A percentile compares a stretch with the other conserved stretches of the same genome.
Evolutionary conservation across 2,888 invertebrate genomes (phyloP).

Genomic region (Gnatocerus cornutus): DNA sequence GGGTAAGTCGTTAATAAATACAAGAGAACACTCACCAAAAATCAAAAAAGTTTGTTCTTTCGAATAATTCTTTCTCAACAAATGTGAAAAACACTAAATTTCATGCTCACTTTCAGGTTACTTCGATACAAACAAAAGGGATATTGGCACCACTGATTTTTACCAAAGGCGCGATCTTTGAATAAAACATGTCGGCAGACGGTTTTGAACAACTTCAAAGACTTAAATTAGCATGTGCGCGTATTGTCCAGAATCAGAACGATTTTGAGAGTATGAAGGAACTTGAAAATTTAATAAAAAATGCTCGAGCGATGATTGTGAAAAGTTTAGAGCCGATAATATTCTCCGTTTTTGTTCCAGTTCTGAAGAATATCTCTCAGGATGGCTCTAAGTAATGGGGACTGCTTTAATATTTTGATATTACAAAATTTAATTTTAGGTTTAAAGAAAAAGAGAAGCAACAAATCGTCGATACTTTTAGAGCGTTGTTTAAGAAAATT

Average conservation of each 20-base stretch:
- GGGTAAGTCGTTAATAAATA: too few relatives aligned
- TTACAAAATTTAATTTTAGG: conserved; percentile 47
- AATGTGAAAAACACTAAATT: neutral
- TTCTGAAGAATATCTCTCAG: conserved; percentile 57
- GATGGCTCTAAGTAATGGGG: conserved; percentile 53
- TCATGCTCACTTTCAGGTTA: conserved; percentile 36
- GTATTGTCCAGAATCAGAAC: conserved; percentile 56
- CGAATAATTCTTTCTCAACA: neutral
- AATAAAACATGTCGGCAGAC: neutral
- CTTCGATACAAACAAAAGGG: conserved; percentile 41
- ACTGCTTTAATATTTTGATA: neutral
- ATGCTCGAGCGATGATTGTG: conserved; percentile 53
- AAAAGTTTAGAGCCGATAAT: conserved; percentile 54
- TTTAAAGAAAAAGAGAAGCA: conserved; percentile 69
- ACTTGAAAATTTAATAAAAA: conserved; percentile 51
- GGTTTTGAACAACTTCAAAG: conserved; percentile 10
- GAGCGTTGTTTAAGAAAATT: conserved; percentile 71
- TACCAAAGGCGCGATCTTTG: neutral
- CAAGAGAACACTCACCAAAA: neutral
- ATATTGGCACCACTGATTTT: conserved; percentile 23
- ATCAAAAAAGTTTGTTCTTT: neutral
- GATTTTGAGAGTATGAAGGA: conserved; percentile 54
- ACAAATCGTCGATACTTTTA: conserved; percentile 73
- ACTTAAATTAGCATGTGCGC: conserved; percentile 32
- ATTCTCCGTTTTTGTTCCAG: conserved; percentile 59